Conservation (phyloP, 2,797 vertebrate species). For the Sebastes hopkinsi region DNA sequence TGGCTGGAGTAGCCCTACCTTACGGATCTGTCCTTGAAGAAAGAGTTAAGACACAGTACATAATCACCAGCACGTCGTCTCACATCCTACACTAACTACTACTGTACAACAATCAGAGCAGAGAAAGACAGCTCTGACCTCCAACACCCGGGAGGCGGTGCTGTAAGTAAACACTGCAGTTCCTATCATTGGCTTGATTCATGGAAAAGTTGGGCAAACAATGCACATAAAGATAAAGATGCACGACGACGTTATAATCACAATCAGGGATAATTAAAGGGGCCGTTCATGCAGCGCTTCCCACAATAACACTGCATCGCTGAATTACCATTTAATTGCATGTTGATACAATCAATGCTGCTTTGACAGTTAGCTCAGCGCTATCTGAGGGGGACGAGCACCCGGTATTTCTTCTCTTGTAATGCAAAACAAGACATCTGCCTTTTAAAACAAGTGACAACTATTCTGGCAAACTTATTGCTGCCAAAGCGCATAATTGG, state of each 20-base stretch:
- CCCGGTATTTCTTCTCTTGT: not conserved
- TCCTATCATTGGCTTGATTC: slow-evolving; percentile 19
- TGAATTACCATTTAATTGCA: slow-evolving; percentile 72
- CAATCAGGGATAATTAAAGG: slow-evolving; percentile 74
- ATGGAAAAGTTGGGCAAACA: slow-evolving; percentile 51
- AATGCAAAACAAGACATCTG: slow-evolving; percentile 19
- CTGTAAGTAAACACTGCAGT: slow-evolving; percentile 7
- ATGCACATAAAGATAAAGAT: slow-evolving; percentile 46
- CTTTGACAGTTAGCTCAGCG: slow-evolving; percentile 50
- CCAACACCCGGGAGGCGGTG: slow-evolving; percentile 7
- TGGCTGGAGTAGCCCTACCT: slow-evolving; percentile 13
- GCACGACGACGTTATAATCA: slow-evolving; percentile 58
- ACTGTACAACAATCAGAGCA: slow-evolving; percentile 44
- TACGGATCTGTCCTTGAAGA: slow-evolving; percentile 44
- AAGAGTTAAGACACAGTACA: slow-evolving; percentile 46
- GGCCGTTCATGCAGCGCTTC: slow-evolving; percentile 36
- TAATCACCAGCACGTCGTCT: slow-evolving; percentile 34
- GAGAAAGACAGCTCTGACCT: slow-evolving; percentile 42
- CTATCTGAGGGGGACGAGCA: not conserved
- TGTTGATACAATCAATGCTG: slow-evolving; percentile 68
- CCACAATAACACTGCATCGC: slow-evolving; percentile 44
- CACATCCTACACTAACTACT: slow-evolving; percentile 29
- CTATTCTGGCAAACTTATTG: not conserved
- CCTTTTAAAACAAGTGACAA: slow-evolving; percentile 4
- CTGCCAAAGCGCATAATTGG: not conserved